Conservation (phyloP, 2,888 invertebrate genomes). For the Trichogramma evanescens region DNA sequence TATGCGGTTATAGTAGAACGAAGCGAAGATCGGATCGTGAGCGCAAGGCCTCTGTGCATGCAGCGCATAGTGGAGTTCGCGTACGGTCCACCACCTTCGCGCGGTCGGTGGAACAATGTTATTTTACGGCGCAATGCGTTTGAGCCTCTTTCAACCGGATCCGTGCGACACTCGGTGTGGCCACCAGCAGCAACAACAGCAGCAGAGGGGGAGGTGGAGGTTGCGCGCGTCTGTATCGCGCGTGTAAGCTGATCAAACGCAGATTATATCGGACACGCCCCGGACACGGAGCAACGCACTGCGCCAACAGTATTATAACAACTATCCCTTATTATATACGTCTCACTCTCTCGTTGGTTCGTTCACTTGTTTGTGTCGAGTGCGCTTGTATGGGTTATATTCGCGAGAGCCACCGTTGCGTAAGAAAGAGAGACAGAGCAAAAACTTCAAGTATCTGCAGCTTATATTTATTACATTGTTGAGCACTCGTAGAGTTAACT, state of each 20-base stretch:
- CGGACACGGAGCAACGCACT: conserved; percentile 19
- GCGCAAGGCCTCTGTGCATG: too few species aligned
- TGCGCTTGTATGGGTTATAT: too few species aligned
- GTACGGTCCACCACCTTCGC: conserved; percentile 26
- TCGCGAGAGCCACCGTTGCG: too few species aligned
- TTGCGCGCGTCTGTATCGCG: conserved; percentile 13
- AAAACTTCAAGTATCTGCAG: too few species aligned
- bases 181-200: conserved; percentile 10
- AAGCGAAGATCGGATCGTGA: too few species aligned
- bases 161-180: conserved; percentile 25
- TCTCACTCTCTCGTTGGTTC: conserved; percentile 1
- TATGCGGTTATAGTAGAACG: too few species aligned
- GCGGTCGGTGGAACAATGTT: conserved; percentile 43
- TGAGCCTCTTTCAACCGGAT: conserved; percentile 47
- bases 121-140: conserved; percentile 46
- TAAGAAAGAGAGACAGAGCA: too few species aligned
- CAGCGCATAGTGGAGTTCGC: background rate
- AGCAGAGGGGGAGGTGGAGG: background rate
- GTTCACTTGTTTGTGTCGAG: too few species aligned
- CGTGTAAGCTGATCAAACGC: conserved; percentile 47
- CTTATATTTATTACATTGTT: too few species aligned
- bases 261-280: conserved; percentile 42
- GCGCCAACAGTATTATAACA: conserved; percentile 7
- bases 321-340: conserved; percentile 2
- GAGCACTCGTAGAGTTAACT: too few species aligned